Evolutionary conservation across 2,113 vertebrate genomes (phyloP).

Genomic region (Phainopepla nitens): DNA sequence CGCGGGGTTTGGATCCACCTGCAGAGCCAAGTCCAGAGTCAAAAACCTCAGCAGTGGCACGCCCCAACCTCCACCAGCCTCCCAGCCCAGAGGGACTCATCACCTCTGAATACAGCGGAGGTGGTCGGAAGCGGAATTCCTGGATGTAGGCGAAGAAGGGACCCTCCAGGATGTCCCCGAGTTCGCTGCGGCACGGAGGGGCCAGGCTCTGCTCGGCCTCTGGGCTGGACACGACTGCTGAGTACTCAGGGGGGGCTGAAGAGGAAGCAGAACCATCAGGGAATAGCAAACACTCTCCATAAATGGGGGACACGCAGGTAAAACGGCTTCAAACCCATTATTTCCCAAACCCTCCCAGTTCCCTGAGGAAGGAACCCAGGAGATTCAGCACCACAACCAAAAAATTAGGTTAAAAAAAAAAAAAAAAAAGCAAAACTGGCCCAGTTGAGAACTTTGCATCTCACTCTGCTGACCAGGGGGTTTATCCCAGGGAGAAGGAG

Average conservation of each 20-base stretch:
- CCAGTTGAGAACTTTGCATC: background rate
- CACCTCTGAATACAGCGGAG: constrained; percentile 92
- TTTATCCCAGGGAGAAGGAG: background rate
- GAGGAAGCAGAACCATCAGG: background rate
- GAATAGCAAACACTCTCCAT: rapidly evolving
- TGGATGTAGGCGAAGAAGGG: constrained; percentile 89
- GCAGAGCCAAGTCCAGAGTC: background rate
- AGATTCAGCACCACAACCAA: background rate
- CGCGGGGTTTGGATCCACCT: constrained; percentile 91
- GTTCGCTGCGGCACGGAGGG: constrained; percentile 57
- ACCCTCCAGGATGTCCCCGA: constrained; percentile 72
- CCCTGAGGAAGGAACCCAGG: background rate
- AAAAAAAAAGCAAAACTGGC: background rate
- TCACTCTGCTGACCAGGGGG: rapidly evolving
- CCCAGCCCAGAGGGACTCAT: background rate
- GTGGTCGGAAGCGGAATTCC: constrained; percentile 90
- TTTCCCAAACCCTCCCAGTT: background rate
- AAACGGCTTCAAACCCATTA: background rate
- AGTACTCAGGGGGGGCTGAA: constrained; percentile 92
- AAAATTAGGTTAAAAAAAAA: background rate
- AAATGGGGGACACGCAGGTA: rapidly evolving
- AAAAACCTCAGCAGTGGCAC: background rate
- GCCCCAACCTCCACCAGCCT: background rate
- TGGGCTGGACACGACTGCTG: constrained; percentile 77
- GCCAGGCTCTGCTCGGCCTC: constrained; percentile 58